A percentile compares a stretch with the other conserved stretches of the same genome.
Conservation (phyloP, 2,113 vertebrate species). For the Climacteris rufus region DNA sequence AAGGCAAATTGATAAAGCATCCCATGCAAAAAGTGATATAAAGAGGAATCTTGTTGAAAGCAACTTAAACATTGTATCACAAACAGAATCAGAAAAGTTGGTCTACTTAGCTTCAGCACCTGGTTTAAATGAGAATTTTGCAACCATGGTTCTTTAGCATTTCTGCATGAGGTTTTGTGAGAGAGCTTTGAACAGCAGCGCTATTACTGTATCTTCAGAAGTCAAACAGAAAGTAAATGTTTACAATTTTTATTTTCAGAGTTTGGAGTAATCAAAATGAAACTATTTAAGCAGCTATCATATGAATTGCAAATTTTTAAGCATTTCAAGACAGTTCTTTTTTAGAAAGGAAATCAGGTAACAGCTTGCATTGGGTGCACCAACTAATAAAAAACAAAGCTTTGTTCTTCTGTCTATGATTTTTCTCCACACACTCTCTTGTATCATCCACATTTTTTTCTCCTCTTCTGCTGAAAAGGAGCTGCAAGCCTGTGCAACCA, state of each 20-base stretch:
- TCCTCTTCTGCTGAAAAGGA: not conserved
- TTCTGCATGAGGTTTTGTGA: not conserved
- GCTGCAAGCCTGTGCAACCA: not conserved
- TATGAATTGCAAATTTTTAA: not conserved
- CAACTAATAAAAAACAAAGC: not conserved
- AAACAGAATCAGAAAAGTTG: not conserved
- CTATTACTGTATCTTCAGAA: not conserved
- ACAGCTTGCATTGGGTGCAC: not conserved
- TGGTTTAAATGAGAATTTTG: not conserved
- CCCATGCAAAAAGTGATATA: not conserved
- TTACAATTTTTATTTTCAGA: not conserved
- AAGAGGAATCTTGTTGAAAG: not conserved
- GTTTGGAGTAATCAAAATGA: not conserved
- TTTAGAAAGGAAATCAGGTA: not conserved
- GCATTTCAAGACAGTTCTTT: not conserved
- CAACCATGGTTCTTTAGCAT: not conserved
- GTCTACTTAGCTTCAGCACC: not conserved
- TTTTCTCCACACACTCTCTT: not conserved
- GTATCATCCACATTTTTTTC: not conserved
- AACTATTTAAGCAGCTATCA: not conserved
- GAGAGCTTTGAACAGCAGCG: not conserved
- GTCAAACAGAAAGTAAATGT: not conserved
- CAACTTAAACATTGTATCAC: not conserved
- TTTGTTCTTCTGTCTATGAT: not conserved
- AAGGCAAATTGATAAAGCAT: not conserved